Percentiles rank a stretch among this genome's conserved stretches.
Evolutionary conservation across 2,797 vertebrate genomes (phyloP).

Genomic region (Onychomys leucogaster): DNA sequence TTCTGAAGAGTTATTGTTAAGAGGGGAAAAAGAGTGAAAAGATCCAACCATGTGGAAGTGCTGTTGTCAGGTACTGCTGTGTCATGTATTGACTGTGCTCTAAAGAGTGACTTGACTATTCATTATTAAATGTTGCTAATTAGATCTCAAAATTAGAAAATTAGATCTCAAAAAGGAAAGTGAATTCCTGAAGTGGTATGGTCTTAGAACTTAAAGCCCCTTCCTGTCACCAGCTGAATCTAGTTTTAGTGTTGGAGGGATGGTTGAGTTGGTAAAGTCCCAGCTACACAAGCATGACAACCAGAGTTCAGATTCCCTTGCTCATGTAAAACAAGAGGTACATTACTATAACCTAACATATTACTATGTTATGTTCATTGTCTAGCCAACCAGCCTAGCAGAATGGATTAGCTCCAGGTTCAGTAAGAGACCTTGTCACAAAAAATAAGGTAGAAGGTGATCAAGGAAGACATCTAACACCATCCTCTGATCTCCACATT

Average conservation of each 20-base stretch:
- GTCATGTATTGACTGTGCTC: background rate
- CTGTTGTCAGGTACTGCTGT: background rate
- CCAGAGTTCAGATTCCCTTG: background rate
- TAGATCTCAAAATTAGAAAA: too few species aligned
- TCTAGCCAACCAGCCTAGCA: background rate
- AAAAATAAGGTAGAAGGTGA: background rate
- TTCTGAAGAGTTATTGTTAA: background rate
- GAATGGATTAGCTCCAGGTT: background rate
- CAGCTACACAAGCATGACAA: too few species aligned
- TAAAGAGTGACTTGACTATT: background rate
- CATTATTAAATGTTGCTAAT: background rate
- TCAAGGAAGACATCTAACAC: background rate
- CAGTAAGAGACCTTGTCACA: background rate
- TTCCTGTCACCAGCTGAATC: background rate
- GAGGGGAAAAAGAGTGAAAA: too few species aligned
- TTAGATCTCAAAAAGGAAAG: background rate
- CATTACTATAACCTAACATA: background rate
- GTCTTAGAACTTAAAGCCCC: background rate
- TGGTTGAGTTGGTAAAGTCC: background rate
- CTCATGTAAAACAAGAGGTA: background rate
- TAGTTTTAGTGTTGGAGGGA: background rate
- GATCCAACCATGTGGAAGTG: too few species aligned
- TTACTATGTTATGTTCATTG: background rate
- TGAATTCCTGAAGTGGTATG: background rate
- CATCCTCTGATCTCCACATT: background rate